Conservation (phyloP, 1,140 invertebrate genomes). For the Vanessa atalanta region DNA sequence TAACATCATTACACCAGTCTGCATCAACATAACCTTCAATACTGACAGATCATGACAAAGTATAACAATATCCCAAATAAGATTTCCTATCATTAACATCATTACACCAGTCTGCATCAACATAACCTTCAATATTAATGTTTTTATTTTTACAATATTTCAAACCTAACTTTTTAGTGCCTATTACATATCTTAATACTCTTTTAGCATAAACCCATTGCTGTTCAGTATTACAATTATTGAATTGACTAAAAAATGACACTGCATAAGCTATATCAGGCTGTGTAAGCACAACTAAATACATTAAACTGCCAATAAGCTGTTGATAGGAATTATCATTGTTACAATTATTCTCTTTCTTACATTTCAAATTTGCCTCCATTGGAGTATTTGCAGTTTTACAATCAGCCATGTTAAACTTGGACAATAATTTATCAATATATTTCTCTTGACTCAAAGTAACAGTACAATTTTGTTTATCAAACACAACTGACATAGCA, state of each 20-base stretch:
- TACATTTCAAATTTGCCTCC: slow-evolving; percentile 11
- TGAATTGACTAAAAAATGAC: slow-evolving; percentile 32
- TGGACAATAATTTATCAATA: slow-evolving; percentile 23
- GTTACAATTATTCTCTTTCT: neutral
- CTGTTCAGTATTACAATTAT: slow-evolving; percentile 28
- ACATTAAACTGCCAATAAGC: neutral
- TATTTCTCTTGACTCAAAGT: slow-evolving; percentile 27
- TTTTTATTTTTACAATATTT: slow-evolving; percentile 22
- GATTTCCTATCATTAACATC: slow-evolving; percentile 38
- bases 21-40: slow-evolving; percentile 35
- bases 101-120: slow-evolving; percentile 41
- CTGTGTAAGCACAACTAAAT: neutral
- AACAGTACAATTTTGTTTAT: slow-evolving; percentile 20
- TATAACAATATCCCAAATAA: slow-evolving; percentile 36
- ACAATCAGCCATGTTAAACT: slow-evolving; percentile 36
- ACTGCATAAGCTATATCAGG: slow-evolving; percentile 1
- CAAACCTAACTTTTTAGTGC: slow-evolving; percentile 26
- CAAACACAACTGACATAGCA: slow-evolving; percentile 30
- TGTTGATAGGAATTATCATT: slow-evolving; percentile 1
- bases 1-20: slow-evolving; percentile 37
- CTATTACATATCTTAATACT: slow-evolving; percentile 31
- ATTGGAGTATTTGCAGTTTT: slow-evolving; percentile 33
- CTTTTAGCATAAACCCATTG: slow-evolving; percentile 30
- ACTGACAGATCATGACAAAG: too few relatives aligned
- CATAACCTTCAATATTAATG: slow-evolving; percentile 22